phyloP scores from a whole-genome alignment of 2,797 vertebrate species.

The Eutrigla gurnardus region DNA sequence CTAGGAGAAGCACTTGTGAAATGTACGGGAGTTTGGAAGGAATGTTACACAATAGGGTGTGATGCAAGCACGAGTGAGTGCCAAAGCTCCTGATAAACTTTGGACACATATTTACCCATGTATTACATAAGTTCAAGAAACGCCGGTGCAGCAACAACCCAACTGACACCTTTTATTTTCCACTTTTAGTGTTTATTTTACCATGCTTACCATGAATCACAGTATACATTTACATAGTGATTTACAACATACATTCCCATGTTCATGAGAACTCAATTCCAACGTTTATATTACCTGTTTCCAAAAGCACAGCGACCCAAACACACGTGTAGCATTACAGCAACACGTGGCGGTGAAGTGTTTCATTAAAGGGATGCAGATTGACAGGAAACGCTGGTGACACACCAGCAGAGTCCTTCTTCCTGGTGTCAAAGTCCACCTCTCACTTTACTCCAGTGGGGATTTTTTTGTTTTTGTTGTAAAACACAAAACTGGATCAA shows the following conservation, averaged over 20 bases:
- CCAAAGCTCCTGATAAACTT: neutral
- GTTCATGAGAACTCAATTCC: slow-evolving; percentile 37
- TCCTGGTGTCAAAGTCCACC: neutral
- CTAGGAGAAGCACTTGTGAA: slow-evolving; percentile 11
- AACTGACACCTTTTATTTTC: neutral
- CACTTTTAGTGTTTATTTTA: slow-evolving; percentile 5
- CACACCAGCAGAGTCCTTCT: slow-evolving; percentile 11
- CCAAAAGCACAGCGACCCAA: neutral
- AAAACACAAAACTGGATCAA: slow-evolving; percentile 18
- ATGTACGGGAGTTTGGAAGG: neutral
- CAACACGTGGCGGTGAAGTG: slow-evolving; percentile 6
- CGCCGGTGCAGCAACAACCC: neutral
- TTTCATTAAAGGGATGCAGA: slow-evolving; percentile 27
- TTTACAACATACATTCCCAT: slow-evolving; percentile 7
- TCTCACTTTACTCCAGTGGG: slow-evolving; percentile 26
- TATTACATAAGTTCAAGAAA: neutral
- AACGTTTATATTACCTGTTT: neutral
- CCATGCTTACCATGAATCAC: neutral
- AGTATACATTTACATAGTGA: neutral
- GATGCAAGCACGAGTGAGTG: slow-evolving; percentile 5
- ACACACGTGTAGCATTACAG: neutral
- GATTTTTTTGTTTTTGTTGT: slow-evolving; percentile 2
- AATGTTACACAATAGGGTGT: slow-evolving; percentile 1
- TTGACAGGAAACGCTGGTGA: slow-evolving; percentile 32
- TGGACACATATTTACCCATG: neutral